Conservation (phyloP, 2,888 invertebrate species). For the Meteorus cinctellus region DNA sequence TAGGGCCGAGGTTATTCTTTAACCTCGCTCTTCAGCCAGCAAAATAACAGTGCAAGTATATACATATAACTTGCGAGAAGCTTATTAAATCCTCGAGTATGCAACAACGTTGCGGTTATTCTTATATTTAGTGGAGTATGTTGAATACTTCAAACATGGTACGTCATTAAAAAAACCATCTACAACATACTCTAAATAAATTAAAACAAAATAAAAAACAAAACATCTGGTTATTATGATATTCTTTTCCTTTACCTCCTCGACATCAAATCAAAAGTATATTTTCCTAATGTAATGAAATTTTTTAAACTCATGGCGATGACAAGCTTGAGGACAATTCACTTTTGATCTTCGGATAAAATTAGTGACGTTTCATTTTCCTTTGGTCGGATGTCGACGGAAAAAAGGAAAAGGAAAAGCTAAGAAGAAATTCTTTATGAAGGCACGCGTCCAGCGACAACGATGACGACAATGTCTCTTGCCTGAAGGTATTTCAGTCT, state of each 20-base stretch:
- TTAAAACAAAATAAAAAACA: background rate
- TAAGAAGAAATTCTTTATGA: background rate
- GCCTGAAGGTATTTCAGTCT: conserved; percentile 26
- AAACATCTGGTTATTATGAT: background rate
- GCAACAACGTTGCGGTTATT: conserved; percentile 36
- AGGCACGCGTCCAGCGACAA: background rate
- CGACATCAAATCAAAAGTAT: background rate
- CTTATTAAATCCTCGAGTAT: conserved; percentile 51
- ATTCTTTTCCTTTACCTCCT: background rate
- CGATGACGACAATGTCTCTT: conserved; percentile 18
- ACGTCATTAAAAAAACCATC: conserved; percentile 22
- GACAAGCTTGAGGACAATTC: background rate
- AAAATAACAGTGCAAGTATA: conserved; percentile 9
- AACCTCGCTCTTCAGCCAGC: conserved; percentile 42
- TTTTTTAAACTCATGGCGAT: background rate
- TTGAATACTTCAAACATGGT: conserved; percentile 12
- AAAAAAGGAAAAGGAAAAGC: conserved; percentile 6
- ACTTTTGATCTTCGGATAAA: background rate
- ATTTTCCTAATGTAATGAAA: background rate
- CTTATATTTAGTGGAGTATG: conserved; percentile 12
- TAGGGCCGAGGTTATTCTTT: conserved; percentile 41
- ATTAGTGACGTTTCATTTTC: conserved; percentile 7
- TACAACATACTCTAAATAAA: background rate
- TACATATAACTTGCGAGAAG: conserved; percentile 37
- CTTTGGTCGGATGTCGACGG: background rate